Evolutionary conservation across 37 sponge, comb jelly and placozoan species (phyloP), one percentile per base, ranked within the genome.

Genomic region (Tethya wilhelma): DNA sequence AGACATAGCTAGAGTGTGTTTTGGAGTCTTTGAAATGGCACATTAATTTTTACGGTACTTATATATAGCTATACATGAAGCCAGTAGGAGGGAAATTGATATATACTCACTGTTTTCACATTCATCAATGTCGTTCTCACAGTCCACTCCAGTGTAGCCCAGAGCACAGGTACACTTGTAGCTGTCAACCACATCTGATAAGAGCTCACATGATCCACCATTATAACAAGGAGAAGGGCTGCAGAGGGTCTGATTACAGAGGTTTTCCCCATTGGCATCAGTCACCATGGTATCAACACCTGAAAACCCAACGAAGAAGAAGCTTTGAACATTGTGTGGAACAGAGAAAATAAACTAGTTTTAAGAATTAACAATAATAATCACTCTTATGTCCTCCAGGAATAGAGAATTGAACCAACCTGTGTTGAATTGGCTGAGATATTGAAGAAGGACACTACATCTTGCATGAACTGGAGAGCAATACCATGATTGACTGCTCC

Each of bases 161-260:
- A 41, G 37, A 19, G 42, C 12, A 77, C 91, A 90, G 59, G 60
- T 30, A 45, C 91, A 90, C n/a, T 36, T 42, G 64, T 62, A 90
- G 3, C 69, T 60, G 20, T 20, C 38, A 1, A 63, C 20, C 26
- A 38, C 68, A 59, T 46, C 40, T 19, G 29, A 8, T 25, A 41
- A 25, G 36, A 74, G 64, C 26, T 11, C 14, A 28, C 91, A 90
- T 4, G 36, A 5, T 32, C 89, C 93, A 23, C 56, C 81, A 44
- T 93, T 93, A 0, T 29, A 45, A 46, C 93, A 93, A 9, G 89
- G 93, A 41, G 76, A 73, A 44, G 89, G 89, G 56, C 79, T 75
- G 62, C 93, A 93, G 37, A 86, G 42, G 2, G 84, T 71, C 19
- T 79, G 65, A 6, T 30, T 44, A 53, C 93, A 93, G 56, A 88